Conservation (phyloP, 1,140 invertebrate genomes). For the Cotesia typhae region DNA sequence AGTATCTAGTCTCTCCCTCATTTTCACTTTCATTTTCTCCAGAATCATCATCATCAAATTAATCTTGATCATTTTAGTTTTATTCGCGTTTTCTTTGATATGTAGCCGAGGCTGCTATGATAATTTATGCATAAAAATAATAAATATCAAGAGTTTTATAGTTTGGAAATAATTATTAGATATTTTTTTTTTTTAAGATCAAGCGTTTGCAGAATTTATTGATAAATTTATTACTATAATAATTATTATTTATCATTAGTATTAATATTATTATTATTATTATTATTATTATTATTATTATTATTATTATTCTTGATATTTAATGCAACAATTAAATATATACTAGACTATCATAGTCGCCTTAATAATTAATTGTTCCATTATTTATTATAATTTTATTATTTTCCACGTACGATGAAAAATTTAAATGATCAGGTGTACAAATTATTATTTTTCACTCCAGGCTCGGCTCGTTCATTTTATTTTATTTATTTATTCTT, state of each 20-base stretch:
- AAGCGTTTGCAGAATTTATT: conserved; percentile 16
- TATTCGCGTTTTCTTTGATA: conserved; percentile 28
- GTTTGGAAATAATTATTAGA: conserved; percentile 10
- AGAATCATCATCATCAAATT: background rate
- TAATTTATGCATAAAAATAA: conserved; percentile 28
- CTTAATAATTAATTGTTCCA: conserved; percentile 32
- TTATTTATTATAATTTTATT: conserved; percentile 1
- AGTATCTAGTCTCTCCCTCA: background rate
- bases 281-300: background rate
- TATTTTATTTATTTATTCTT: conserved; percentile 14
- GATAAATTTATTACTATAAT: background rate
- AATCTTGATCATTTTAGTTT: background rate
- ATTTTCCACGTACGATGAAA: conserved; percentile 2
- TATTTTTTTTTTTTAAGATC: background rate
- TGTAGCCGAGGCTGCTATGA: conserved; percentile 31
- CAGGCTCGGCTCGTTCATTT: conserved; percentile 28
- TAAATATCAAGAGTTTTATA: conserved; percentile 19
- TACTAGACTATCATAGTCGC: conserved; percentile 29
- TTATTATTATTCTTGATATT: conserved; percentile 17
- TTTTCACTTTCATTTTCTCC: conserved; percentile 2
- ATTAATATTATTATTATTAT: background rate
- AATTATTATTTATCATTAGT: background rate
- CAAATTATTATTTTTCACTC: conserved; percentile 9
- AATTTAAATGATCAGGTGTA: background rate
- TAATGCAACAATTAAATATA: conserved; percentile 27